Evolutionary conservation across 2,797 vertebrate genomes (phyloP), one percentile per base, ranked within the genome.

Genomic region (Dromococcyx pavoninus): DNA sequence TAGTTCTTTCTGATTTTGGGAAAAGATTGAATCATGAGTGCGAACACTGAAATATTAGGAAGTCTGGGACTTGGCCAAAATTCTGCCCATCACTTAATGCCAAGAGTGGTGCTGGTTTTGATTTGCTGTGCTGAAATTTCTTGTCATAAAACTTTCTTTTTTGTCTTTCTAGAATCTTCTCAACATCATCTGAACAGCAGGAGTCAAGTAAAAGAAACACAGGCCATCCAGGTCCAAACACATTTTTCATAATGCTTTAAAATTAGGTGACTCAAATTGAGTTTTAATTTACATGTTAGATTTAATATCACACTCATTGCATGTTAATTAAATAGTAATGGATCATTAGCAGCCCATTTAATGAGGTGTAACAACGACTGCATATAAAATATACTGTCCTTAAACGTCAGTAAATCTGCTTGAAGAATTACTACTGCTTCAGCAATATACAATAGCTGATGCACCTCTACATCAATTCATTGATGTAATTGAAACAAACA

Each of bases 301-400:
- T 97, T 97, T 97, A 97, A 97, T 97, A 96, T 94, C 80, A 80
- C 73, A 94, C 58, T 94, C 97, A 94, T 96, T 97, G 82, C 94
- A 94, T 97, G 97, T 97, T 97, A 98, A 98, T 98, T 97, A 97
- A 97, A 97, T 91, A 96, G 82, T 89, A 97, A 92, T 94, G 96
- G 96, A 97, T 98, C 97, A 97, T 98, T 97, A 96, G 80, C 66
- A 97, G 93, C 77, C 75, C 94, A 85, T 84, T 98, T 97, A 98
- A 98, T 97, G 97, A 97, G 82, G 83, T 97, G 92, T 95, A 97
- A 96, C 96, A 96, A 95, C 37, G 80, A 78, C 88, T 92, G 94
- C 91, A 92, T 97, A 96, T 97, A 94, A 98, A 97, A 97, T 97
- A 96, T 92, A 86, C 51, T 95, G 88, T 94, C 94, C 96, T 98